phyloP scores from a whole-genome alignment of 2,888 invertebrate species.

The Acanthoscelides obtectus region DNA sequence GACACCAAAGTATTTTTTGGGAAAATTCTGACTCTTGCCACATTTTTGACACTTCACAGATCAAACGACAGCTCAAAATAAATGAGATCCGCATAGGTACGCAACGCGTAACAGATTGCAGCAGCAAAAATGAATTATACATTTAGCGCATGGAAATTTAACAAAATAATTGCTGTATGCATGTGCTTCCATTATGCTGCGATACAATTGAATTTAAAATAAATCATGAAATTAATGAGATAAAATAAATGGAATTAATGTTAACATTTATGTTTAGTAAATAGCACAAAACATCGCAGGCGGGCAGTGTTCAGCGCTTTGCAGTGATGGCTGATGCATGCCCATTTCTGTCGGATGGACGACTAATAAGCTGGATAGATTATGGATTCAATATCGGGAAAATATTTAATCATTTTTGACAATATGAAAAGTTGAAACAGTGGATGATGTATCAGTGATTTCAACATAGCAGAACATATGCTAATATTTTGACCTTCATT shows the following conservation, averaged over 20 bases:
- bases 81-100: neutral
- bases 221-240: neutral
- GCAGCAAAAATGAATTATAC: neutral
- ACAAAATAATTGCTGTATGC: neutral
- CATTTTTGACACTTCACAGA: too few species aligned
- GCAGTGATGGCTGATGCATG: neutral
- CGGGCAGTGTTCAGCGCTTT: neutral
- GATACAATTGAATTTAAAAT: neutral
- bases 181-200: neutral
- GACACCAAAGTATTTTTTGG: too few species aligned
- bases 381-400: neutral
- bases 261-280: neutral
- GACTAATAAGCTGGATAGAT: neutral
- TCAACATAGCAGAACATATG: too few species aligned
- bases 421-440: too few species aligned
- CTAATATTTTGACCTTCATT: too few species aligned
- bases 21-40: too few species aligned
- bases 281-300: neutral
- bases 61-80: too few species aligned
- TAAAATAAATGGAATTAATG: neutral
- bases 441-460: too few species aligned
- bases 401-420: neutral
- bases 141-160: neutral
- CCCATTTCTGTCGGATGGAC: neutral
- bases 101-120: neutral